phyloP scores from a whole-genome alignment of 64 coral and sea anemone genomes.

The Cladopsammia gracilis region DNA sequence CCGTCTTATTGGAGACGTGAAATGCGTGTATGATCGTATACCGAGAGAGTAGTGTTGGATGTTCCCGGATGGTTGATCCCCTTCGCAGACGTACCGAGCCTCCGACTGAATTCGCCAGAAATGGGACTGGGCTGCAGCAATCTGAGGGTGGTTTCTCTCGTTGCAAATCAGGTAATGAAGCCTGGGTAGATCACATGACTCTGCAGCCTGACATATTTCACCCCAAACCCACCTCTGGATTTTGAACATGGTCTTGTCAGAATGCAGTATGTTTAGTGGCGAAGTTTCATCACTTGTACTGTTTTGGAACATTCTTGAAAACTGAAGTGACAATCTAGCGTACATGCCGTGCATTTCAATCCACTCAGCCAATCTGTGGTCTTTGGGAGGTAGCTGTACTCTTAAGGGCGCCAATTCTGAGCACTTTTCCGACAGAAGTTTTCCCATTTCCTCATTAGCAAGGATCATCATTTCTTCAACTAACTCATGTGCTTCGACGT shows the following conservation, averaged over 20 bases:
- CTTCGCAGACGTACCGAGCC: constrained; percentile 54
- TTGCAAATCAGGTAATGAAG: constrained; percentile 67
- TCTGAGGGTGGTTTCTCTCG: constrained; percentile 71
- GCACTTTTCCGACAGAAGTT: constrained; percentile 26
- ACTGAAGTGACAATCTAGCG: constrained; percentile 41
- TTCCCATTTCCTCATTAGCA: constrained; percentile 80
- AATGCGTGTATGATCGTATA: constrained; percentile 68
- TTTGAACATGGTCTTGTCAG: not conserved
- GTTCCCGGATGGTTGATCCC: constrained; percentile 19
- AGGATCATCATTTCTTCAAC: constrained; percentile 95
- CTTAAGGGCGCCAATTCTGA: constrained; percentile 46
- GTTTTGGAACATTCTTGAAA: not conserved
- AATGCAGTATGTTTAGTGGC: not conserved
- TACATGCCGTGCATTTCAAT: constrained; percentile 41
- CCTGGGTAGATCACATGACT: constrained; percentile 28
- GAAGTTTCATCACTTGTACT: too few species aligned
- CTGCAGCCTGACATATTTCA: constrained; percentile 40
- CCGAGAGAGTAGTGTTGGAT: constrained; percentile 76
- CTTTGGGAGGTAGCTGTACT: constrained; percentile 81
- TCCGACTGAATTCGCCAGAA: constrained; percentile 72
- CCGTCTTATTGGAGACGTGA: constrained; percentile 94
- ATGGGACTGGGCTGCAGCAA: constrained; percentile 58
- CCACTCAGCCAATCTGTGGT: constrained; percentile 85
- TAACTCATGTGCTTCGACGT: constrained; percentile 85
- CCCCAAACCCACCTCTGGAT: constrained; percentile 29